Evolutionary conservation across 92 coral and sea anemone species (phyloP).

Genomic region (Ricordea florida): DNA sequence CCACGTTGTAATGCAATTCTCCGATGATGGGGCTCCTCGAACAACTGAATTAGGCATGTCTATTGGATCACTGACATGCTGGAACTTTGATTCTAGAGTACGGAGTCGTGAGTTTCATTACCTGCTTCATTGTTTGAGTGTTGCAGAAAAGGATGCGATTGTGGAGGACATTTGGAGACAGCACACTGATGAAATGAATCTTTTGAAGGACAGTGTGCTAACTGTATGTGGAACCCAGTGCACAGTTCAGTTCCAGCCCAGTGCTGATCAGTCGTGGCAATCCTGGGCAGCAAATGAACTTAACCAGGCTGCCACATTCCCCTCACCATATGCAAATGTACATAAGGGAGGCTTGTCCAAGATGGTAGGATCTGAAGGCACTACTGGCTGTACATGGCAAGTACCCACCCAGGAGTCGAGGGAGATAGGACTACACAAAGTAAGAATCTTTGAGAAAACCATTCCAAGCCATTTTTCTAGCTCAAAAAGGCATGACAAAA

Average conservation of each 20-base stretch:
- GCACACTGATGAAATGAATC: slow-evolving; percentile 59
- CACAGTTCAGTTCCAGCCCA: slow-evolving; percentile 68
- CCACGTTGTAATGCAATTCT: slow-evolving; percentile 44
- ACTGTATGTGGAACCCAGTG: slow-evolving; percentile 34
- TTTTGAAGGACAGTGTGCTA: slow-evolving; percentile 53
- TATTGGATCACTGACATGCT: slow-evolving; percentile 57
- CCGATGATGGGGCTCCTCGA: slow-evolving; percentile 80
- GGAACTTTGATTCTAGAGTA: slow-evolving; percentile 73
- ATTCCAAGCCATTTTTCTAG: too few relatives aligned
- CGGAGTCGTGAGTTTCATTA: slow-evolving; percentile 67
- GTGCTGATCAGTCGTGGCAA: slow-evolving; percentile 72
- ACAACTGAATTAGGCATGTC: slow-evolving; percentile 71
- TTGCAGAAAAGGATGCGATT: slow-evolving; percentile 39
- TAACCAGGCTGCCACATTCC: slow-evolving; percentile 36
- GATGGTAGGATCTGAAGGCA: too few relatives aligned
- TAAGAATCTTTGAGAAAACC: too few relatives aligned
- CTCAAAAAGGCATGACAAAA: too few relatives aligned
- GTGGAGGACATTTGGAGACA: slow-evolving; percentile 57
- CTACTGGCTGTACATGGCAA: too few relatives aligned
- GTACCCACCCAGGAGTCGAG: too few relatives aligned
- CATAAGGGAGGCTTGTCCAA: too few relatives aligned
- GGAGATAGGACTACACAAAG: too few relatives aligned
- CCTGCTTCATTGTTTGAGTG: slow-evolving; percentile 54
- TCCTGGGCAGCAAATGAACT: slow-evolving; percentile 40
- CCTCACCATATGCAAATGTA: slow-evolving; percentile 39